A percentile compares a stretch with the other conserved stretches of the same genome.
These are phyloP conservation scores for Drosophila insularis DNA, from an alignment of 1,140 invertebrate genomes.

Conservation along the genomic window DNA sequence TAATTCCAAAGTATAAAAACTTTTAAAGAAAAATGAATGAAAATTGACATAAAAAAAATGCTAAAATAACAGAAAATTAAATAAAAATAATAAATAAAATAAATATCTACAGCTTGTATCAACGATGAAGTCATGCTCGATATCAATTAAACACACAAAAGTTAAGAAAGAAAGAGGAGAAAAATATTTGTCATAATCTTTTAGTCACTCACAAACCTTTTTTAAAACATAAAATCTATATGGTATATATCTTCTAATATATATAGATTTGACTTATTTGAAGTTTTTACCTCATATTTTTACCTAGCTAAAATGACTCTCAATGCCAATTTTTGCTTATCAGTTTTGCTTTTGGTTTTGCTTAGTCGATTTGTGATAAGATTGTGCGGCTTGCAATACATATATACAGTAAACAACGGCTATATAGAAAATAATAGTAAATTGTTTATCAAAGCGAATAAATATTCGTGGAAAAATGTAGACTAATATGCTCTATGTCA, in stretches of 20 bases:
- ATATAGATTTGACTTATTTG: background rate
- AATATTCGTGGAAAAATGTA: constrained; percentile 1
- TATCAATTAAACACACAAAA: constrained; percentile 50
- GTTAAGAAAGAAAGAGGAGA: background rate
- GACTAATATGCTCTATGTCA: constrained; percentile 2
- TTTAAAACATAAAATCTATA: background rate
- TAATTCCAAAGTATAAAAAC: constrained; percentile 15
- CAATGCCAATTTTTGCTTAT: constrained; percentile 49
- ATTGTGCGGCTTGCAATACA: constrained; percentile 34
- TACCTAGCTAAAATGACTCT: constrained; percentile 27
- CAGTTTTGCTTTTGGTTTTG: constrained; percentile 19
- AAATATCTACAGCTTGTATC: constrained; percentile 46
- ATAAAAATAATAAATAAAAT: constrained; percentile 13
- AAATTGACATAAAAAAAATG: constrained; percentile 37
- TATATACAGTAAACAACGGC: constrained; percentile 6
- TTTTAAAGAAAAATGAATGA: constrained; percentile 59
- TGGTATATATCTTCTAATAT: background rate
- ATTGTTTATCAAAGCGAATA: background rate
- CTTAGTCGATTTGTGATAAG: constrained; percentile 49
- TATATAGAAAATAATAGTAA: background rate
- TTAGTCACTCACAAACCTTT: background rate
- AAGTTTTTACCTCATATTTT: constrained; percentile 14
- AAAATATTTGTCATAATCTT: background rate
- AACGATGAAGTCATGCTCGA: constrained; percentile 67
- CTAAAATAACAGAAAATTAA: constrained; percentile 11